Conservation (phyloP, 1,140 invertebrate genomes). For the Trichonephila clavata region DNA sequence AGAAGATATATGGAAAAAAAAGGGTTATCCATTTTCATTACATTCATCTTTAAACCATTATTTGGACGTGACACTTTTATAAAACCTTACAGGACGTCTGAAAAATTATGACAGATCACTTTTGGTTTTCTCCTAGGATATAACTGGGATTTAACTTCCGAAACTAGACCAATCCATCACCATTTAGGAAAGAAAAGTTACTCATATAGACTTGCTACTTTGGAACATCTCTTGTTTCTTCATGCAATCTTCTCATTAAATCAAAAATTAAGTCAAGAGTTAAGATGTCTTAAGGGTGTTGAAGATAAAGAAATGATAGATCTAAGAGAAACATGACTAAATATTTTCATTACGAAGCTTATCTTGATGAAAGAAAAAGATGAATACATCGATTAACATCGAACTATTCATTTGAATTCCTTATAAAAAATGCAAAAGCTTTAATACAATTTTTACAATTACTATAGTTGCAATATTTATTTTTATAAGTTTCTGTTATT, state of each 20-base stretch:
- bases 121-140: not conserved
- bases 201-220: not conserved
- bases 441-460: too few species aligned
- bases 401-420: too few species aligned
- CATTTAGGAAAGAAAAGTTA: slow-evolving; percentile 10
- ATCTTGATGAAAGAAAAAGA: too few species aligned
- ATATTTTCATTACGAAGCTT: not conserved
- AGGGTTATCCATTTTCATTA: not conserved
- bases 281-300: not conserved
- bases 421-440: too few species aligned
- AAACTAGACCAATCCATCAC: slow-evolving; percentile 18
- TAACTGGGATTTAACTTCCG: not conserved
- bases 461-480: too few species aligned
- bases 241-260: not conserved
- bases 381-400: too few species aligned
- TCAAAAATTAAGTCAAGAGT: not conserved
- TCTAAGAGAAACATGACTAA: not conserved
- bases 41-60: not conserved
- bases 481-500: too few species aligned
- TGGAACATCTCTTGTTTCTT: not conserved
- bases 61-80: slow-evolving; percentile 23
- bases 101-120: not conserved
- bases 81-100: not conserved
- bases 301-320: not conserved
- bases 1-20: not conserved